Conservation (phyloP, 2,888 invertebrate species). For the Pediacus dermestoides region DNA sequence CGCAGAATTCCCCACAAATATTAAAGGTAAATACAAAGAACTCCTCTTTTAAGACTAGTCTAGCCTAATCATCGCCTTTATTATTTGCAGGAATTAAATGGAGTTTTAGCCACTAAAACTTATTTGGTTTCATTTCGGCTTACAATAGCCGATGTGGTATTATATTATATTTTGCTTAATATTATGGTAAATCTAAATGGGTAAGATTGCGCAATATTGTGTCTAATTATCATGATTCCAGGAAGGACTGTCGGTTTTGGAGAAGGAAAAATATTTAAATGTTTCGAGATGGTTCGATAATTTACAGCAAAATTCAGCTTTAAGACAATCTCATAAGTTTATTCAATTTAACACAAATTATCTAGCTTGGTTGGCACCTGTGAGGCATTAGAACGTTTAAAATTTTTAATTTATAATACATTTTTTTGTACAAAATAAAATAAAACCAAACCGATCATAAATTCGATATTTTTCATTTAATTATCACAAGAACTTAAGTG, state of each 20-base stretch:
- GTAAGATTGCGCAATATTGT: slow-evolving; percentile 13
- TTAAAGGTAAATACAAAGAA: slow-evolving; percentile 42
- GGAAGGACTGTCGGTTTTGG: slow-evolving; percentile 60
- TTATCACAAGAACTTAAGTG: no score
- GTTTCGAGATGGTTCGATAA: slow-evolving; percentile 77
- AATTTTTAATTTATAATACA: slow-evolving; percentile 12
- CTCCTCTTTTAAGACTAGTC: no score
- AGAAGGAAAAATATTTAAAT: slow-evolving; percentile 66
- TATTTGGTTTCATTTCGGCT: slow-evolving; percentile 57
- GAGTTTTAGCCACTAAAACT: slow-evolving; percentile 52
- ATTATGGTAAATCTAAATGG: slow-evolving; percentile 57
- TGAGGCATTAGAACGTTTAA: slow-evolving; percentile 27
- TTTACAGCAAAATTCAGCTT: slow-evolving; percentile 64
- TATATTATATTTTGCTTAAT: slow-evolving; percentile 65
- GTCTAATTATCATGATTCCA: slow-evolving; percentile 48
- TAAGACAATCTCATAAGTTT: slow-evolving; percentile 54
- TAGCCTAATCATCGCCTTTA: slow-evolving; percentile 3
- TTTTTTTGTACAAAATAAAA: no score
- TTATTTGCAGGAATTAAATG: slow-evolving; percentile 56
- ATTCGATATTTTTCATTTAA: no score
- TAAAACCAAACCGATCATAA: no score
- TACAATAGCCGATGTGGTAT: slow-evolving; percentile 66
- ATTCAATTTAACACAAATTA: slow-evolving; percentile 51
- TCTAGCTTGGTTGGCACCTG: slow-evolving; percentile 36
- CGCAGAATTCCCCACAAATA: slow-evolving; percentile 27